These are phyloP conservation scores for Lepeophtheirus salmonis DNA, from an alignment of 1,140 invertebrate species.

Conservation along the genomic window DNA sequence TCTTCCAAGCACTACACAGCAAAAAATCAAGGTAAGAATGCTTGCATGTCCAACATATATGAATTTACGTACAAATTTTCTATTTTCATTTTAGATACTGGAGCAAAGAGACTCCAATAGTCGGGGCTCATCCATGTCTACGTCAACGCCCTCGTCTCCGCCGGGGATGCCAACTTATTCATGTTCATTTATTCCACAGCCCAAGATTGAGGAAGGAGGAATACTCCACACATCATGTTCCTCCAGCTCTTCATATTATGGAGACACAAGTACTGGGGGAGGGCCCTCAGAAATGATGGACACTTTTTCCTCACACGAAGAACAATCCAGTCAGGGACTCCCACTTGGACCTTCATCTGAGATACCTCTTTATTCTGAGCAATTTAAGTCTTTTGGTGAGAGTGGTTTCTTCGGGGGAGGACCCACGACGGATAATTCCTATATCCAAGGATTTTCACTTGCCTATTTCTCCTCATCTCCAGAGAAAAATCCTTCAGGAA, in stretches of 20 bases:
- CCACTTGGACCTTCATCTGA: neutral
- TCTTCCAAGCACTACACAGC: neutral
- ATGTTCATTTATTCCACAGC: neutral
- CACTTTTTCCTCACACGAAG: neutral
- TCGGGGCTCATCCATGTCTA: neutral
- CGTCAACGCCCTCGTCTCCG: neutral
- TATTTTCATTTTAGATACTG: neutral
- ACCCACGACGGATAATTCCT: no score
- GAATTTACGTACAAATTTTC: slow-evolving; percentile 1
- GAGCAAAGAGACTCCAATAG: neutral
- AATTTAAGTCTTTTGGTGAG: no score
- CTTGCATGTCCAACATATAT: neutral
- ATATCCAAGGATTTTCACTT: no score
- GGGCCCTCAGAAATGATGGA: neutral
- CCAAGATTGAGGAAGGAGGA: neutral
- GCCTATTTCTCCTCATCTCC: no score
- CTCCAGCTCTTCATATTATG: neutral
- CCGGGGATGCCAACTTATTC: neutral
- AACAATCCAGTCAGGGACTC: neutral
- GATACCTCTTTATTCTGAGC: neutral
- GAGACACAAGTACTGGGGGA: neutral
- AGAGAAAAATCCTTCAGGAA: no score
- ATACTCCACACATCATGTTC: no score
- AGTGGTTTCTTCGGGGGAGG: no score
- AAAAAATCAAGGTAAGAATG: neutral